Percentiles rank a stretch among this genome's conserved stretches.
Conservation (phyloP, 2,888 invertebrate genomes). For the Caenorhabditis virilis region DNA sequence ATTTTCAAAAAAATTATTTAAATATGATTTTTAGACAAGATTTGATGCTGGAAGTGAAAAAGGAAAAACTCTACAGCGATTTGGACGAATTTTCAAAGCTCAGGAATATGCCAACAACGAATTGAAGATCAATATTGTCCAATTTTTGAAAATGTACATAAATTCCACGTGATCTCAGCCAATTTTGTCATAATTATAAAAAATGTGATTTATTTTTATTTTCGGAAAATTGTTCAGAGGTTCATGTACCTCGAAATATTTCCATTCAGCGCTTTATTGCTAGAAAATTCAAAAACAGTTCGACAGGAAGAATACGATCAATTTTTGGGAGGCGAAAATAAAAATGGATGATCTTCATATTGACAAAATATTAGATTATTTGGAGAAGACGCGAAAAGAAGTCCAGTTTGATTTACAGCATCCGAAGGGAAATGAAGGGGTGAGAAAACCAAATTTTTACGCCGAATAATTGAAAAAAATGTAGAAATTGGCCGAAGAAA, state of each 20-base stretch:
- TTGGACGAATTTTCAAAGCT: constrained; percentile 52
- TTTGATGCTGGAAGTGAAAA: constrained; percentile 52
- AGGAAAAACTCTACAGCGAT: constrained; percentile 55
- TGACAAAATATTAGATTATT: too few relatives aligned
- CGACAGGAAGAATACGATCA: background rate
- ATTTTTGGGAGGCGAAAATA: too few relatives aligned
- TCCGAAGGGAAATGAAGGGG: too few relatives aligned
- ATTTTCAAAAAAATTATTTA: background rate
- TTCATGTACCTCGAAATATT: background rate
- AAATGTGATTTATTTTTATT: background rate
- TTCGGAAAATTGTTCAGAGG: background rate
- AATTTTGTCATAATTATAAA: background rate
- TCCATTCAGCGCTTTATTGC: background rate
- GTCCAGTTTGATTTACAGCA: too few relatives aligned
- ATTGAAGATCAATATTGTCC: background rate
- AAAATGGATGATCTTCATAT: too few relatives aligned
- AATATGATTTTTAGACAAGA: constrained; percentile 46
- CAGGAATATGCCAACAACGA: constrained; percentile 1
- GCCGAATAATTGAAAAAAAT: too few relatives aligned
- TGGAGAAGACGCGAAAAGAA: too few relatives aligned
- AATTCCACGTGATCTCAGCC: background rate
- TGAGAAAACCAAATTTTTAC: too few relatives aligned
- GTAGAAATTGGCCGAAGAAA: too few relatives aligned
- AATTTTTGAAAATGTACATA: background rate
- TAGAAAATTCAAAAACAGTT: background rate